These are phyloP conservation scores for Lepilemur ruficaudatus DNA, from an alignment of 2,797 vertebrate genomes.

Conservation along the genomic window DNA sequence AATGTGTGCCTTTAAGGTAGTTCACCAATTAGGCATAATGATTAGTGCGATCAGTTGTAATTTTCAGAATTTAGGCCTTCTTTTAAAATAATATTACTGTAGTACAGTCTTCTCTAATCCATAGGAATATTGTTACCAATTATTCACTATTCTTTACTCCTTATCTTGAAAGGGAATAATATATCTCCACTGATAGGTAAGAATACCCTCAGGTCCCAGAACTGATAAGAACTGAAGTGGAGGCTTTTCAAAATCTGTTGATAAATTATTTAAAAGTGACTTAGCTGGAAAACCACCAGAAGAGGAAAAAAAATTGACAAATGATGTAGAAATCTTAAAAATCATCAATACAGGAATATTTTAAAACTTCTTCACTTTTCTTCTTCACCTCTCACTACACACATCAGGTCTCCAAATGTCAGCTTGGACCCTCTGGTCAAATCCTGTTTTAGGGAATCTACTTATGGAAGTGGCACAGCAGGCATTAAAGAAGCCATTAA, in stretches of 20 bases:
- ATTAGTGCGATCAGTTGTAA: background rate
- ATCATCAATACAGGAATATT: background rate
- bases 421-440: constrained; percentile 64
- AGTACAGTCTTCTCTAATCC: background rate
- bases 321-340: constrained; percentile 53
- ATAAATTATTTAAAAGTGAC: constrained; percentile 70
- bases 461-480: constrained; percentile 51
- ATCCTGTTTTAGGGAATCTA: constrained; percentile 57
- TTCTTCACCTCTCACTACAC: background rate
- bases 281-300: constrained; percentile 26
- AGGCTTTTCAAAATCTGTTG: constrained; percentile 52
- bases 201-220: constrained; percentile 25
- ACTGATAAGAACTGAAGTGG: constrained; percentile 4
- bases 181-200: constrained; percentile 36
- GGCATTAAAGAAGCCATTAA: constrained; percentile 71
- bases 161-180: constrained; percentile 36
- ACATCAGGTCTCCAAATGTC: constrained; percentile 61
- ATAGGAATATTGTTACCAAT: background rate
- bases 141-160: background rate
- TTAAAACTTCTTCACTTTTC: background rate
- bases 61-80: background rate
- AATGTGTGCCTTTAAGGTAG: background rate
- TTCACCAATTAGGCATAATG: background rate
- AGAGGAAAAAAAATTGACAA: constrained; percentile 58
- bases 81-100: constrained; percentile 28